Evolutionary conservation across 37 sponge, comb jelly and placozoan species (phyloP).

Genomic region (Spongilla lacustris): DNA sequence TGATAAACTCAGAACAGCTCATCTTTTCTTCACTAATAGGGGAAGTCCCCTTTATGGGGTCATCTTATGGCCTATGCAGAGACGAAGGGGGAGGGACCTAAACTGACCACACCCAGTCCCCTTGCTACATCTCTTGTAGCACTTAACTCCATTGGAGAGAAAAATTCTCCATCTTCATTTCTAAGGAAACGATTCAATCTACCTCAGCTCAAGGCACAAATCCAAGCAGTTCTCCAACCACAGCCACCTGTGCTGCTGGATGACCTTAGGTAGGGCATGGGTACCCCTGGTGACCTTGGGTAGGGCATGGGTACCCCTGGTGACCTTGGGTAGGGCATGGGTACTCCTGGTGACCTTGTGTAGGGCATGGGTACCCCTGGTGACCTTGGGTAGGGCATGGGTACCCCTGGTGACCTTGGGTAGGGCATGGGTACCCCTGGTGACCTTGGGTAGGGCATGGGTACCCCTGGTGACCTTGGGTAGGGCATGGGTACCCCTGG

Average conservation of each 20-base stretch:
- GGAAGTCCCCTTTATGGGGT: conserved; percentile 79
- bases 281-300: not conserved
- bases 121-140: conserved; percentile 30
- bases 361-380: not conserved
- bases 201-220: conserved; percentile 51
- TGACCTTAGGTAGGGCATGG: conserved; percentile 18
- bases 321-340: not conserved
- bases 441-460: too few relatives aligned
- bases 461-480: too few relatives aligned
- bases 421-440: too few relatives aligned
- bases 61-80: conserved; percentile 81
- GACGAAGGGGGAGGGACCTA: conserved; percentile 11
- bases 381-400: too few relatives aligned
- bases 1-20: too few relatives aligned
- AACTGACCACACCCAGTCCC: not conserved
- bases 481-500: not conserved
- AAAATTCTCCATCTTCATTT: conserved; percentile 40
- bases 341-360: too few relatives aligned
- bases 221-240: conserved; percentile 60
- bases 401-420: too few relatives aligned
- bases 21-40: conserved; percentile 13
- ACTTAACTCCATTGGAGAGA: conserved; percentile 29
- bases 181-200: conserved; percentile 64
- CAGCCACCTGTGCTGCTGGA: conserved; percentile 49
- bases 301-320: too few relatives aligned